Evolutionary conservation across 2,113 vertebrate genomes (phyloP).

Genomic region (Calidris pugnax): DNA sequence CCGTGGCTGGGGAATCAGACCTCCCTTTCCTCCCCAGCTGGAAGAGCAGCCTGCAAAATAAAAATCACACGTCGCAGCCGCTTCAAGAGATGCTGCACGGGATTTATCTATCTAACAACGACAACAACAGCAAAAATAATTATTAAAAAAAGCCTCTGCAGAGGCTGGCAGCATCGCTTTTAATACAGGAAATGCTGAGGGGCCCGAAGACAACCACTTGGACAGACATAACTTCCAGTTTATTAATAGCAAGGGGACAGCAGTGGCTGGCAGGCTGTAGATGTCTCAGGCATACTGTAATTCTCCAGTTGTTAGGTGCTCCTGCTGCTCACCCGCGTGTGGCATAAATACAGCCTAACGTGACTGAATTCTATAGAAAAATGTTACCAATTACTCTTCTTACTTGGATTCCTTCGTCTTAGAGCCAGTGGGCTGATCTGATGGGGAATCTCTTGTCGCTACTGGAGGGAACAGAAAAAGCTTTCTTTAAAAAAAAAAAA

Average conservation of each 20-base stretch:
- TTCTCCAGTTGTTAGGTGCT: conserved; percentile 16
- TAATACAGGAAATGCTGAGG: neutral
- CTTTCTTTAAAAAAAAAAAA: conserved; percentile 9
- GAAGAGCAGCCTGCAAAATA: conserved; percentile 13
- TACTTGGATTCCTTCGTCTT: conserved; percentile 10
- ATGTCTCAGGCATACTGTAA: neutral
- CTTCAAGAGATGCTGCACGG: neutral
- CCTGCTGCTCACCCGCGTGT: neutral
- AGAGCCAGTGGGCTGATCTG: neutral
- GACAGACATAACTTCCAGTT: neutral
- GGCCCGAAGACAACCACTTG: neutral
- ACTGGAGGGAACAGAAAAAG: conserved; percentile 31
- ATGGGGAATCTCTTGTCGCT: neutral
- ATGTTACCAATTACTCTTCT: conserved; percentile 47
- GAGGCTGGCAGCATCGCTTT: neutral
- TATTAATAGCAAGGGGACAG: neutral
- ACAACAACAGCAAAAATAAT: neutral
- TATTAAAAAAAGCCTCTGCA: neutral
- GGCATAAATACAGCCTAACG: conserved; percentile 12
- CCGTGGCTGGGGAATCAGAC: neutral
- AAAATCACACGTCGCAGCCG: neutral
- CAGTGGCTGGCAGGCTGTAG: neutral
- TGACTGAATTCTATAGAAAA: conserved; percentile 10
- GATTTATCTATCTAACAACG: neutral
- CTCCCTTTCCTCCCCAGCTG: neutral